phyloP scores from a whole-genome alignment of 2,888 invertebrate genomes.

The Sepioteuthis lessoniana region DNA sequence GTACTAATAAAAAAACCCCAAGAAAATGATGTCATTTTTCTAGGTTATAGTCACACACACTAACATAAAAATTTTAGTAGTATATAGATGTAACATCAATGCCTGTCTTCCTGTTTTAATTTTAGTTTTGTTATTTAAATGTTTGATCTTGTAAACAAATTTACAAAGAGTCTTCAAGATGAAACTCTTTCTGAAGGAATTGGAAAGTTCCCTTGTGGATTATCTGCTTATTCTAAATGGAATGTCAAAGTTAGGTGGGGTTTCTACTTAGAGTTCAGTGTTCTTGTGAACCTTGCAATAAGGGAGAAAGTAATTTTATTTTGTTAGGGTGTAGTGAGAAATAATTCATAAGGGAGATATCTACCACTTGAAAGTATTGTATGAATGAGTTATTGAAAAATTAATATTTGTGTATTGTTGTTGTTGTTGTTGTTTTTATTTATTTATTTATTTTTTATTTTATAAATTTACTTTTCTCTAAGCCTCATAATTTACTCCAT shows the following conservation, averaged over 20 bases:
- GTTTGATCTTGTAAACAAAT: too few relatives aligned
- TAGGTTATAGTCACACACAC: too few relatives aligned
- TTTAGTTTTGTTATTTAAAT: too few relatives aligned
- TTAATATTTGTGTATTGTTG: not conserved
- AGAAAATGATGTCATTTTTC: too few relatives aligned
- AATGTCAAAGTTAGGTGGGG: not conserved
- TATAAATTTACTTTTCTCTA: not conserved
- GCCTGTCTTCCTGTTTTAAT: too few relatives aligned
- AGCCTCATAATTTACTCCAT: not conserved
- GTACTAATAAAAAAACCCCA: too few relatives aligned
- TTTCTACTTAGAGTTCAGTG: not conserved
- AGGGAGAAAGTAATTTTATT: not conserved
- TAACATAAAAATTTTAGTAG: too few relatives aligned
- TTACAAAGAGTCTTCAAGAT: not conserved
- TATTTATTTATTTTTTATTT: too few relatives aligned
- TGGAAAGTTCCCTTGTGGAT: not conserved
- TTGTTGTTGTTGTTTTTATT: too few relatives aligned
- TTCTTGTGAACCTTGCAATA: not conserved
- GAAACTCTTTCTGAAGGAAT: not conserved
- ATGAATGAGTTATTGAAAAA: not conserved
- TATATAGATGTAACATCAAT: too few relatives aligned
- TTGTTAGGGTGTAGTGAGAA: not conserved
- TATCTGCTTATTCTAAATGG: not conserved
- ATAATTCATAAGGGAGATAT: not conserved
- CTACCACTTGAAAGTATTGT: not conserved